phyloP scores from a whole-genome alignment of 1,140 invertebrate species.

The Drosophila nasuta region DNA sequence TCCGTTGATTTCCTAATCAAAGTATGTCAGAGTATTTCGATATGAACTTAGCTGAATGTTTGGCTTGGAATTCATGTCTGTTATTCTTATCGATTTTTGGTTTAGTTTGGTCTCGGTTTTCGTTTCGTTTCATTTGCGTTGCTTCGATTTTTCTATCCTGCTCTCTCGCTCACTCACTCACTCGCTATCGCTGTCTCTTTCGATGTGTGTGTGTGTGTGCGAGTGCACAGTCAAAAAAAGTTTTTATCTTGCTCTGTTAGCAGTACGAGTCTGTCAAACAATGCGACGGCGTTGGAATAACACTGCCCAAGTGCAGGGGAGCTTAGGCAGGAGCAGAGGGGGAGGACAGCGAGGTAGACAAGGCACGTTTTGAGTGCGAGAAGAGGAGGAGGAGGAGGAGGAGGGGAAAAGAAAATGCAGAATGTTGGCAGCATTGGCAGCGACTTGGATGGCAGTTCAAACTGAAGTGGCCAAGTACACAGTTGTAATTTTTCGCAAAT shows the following conservation, averaged over 20 bases:
- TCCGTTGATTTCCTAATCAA: constrained; percentile 18
- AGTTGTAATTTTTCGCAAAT: constrained; percentile 78
- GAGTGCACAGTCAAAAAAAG: constrained; percentile 38
- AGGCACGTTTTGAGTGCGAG: background rate
- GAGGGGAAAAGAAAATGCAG: constrained; percentile 6
- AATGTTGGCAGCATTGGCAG: constrained; percentile 23
- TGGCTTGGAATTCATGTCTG: constrained; percentile 44
- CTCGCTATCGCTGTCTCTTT: constrained; percentile 4
- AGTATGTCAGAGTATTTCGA: constrained; percentile 46
- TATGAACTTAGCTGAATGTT: constrained; percentile 28
- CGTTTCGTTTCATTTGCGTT: constrained; percentile 43
- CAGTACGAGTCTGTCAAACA: constrained; percentile 66
- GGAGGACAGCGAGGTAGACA: background rate
- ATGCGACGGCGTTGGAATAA: constrained; percentile 75
- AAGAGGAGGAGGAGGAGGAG: background rate
- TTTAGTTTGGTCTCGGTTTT: constrained; percentile 58
- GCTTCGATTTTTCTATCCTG: constrained; percentile 27
- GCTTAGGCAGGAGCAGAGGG: constrained; percentile 8
- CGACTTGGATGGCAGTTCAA: constrained; percentile 62
- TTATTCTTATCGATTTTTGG: constrained; percentile 77
- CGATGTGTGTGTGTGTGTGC: background rate
- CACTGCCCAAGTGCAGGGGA: constrained; percentile 69
- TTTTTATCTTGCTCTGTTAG: constrained; percentile 47
- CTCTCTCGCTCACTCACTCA: background rate
- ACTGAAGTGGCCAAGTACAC: constrained; percentile 74